Evolutionary conservation across 2,888 invertebrate species (phyloP).

Genomic region (Theretra japonica): DNA sequence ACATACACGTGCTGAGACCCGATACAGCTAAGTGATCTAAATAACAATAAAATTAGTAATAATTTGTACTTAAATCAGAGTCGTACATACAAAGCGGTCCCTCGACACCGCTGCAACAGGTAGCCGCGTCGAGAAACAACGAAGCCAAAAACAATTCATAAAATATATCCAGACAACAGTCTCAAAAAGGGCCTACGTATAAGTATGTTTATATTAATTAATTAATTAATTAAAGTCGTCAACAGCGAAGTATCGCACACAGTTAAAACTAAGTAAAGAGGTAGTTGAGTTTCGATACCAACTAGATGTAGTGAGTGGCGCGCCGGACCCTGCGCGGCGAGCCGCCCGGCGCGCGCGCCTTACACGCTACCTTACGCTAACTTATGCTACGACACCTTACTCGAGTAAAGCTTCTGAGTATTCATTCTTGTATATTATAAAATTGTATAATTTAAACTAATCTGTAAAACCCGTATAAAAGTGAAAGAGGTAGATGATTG

Average conservation of each 20-base stretch:
- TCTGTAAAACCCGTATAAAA: slow-evolving; percentile 85
- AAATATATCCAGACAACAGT: slow-evolving; percentile 82
- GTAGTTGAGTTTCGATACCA: slow-evolving; percentile 81
- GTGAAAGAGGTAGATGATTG: slow-evolving; percentile 84
- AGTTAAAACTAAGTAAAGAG: slow-evolving; percentile 81
- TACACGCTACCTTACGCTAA: slow-evolving; percentile 66
- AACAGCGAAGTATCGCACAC: slow-evolving; percentile 74
- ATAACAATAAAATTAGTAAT: slow-evolving; percentile 82
- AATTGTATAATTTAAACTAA: slow-evolving; percentile 84
- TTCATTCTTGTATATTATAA: slow-evolving; percentile 80
- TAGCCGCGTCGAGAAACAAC: slow-evolving; percentile 68
- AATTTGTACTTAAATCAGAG: slow-evolving; percentile 84
- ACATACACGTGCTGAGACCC: slow-evolving; percentile 64
- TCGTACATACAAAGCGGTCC: slow-evolving; percentile 69
- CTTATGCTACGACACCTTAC: slow-evolving; percentile 78
- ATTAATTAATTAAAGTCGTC: slow-evolving; percentile 70
- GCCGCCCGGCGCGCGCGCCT: slow-evolving; percentile 69
- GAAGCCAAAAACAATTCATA: slow-evolving; percentile 79
- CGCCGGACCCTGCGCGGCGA: slow-evolving; percentile 80
- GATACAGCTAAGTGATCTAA: slow-evolving; percentile 74
- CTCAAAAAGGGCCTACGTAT: slow-evolving; percentile 69
- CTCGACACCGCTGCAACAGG: slow-evolving; percentile 59
- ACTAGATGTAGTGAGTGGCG: slow-evolving; percentile 67
- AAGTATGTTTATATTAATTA: slow-evolving; percentile 40
- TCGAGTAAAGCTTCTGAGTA: slow-evolving; percentile 85